These are phyloP conservation scores for Drosophila tripunctata DNA, from an alignment of 2,888 invertebrate species.

Conservation along the genomic window DNA sequence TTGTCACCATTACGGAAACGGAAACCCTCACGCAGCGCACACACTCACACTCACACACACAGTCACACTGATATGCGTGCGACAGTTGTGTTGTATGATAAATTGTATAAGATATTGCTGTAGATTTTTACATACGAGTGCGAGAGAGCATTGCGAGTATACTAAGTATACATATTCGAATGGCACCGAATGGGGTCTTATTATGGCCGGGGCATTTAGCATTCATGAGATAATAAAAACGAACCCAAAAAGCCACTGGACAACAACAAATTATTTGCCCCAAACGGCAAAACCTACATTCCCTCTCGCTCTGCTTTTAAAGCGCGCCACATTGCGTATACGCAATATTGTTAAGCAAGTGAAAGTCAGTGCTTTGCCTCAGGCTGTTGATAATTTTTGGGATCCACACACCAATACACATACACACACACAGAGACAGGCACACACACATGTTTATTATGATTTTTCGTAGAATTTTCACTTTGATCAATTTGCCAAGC, in stretches of 20 bases:
- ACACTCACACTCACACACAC: conserved; percentile 22
- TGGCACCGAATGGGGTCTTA: conserved; percentile 37
- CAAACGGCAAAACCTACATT: conserved; percentile 32
- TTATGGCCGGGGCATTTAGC: conserved; percentile 72
- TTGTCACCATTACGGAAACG: conserved; percentile 35
- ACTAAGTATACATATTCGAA: conserved; percentile 11
- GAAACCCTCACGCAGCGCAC: conserved; percentile 59
- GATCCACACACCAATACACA: conserved; percentile 26
- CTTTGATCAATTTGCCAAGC: conserved; percentile 72
- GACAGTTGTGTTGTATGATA: conserved; percentile 70
- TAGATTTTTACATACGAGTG: conserved; percentile 62
- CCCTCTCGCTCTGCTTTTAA: conserved; percentile 23
- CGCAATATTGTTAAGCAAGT: conserved; percentile 67
- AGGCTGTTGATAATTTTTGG: conserved; percentile 75
- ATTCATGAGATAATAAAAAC: conserved; percentile 79
- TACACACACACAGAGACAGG: conserved; percentile 17
- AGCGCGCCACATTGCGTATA: conserved; percentile 69
- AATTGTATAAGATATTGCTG: conserved; percentile 73
- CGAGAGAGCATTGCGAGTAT: conserved; percentile 8
- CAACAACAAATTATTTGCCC: conserved; percentile 75
- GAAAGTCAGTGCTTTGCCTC: conserved; percentile 63
- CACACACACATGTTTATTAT: conserved; percentile 22
- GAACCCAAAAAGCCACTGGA: conserved; percentile 62
- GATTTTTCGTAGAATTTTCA: conserved; percentile 55
- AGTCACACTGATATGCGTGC: conserved; percentile 25